Conservation (phyloP, 2,113 vertebrate species). For the Corythornis cristatus region DNA sequence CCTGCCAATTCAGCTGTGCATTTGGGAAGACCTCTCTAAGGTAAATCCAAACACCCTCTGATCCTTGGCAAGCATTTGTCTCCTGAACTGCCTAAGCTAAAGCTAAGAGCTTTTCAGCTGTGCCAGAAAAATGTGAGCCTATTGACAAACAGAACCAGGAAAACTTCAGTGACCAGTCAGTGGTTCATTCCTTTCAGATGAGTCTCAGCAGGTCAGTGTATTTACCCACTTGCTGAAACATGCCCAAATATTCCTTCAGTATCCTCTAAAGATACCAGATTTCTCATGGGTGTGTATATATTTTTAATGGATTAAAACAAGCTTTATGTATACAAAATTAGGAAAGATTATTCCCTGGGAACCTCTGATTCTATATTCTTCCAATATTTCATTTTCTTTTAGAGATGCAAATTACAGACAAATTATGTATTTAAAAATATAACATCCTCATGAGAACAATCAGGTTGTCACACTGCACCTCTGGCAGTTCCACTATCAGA, state of each 20-base stretch:
- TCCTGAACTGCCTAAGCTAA: neutral
- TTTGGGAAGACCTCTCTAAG: neutral
- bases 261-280: neutral
- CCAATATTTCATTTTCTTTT: neutral
- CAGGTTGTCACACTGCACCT: neutral
- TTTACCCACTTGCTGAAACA: neutral
- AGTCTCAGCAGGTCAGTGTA: neutral
- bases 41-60: constrained; percentile 16
- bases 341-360: neutral
- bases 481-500: neutral
- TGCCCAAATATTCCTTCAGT: neutral
- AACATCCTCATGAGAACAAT: neutral
- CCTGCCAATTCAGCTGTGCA: neutral
- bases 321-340: neutral
- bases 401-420: neutral
- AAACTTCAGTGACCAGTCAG: neutral
- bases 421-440: neutral
- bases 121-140: neutral
- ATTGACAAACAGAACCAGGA: neutral
- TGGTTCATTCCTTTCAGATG: neutral
- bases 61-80: neutral
- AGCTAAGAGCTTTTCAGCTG: neutral
- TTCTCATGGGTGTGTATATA: neutral
- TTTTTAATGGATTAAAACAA: neutral
- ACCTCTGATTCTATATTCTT: neutral